Conservation (phyloP, 2,113 vertebrate genomes). For the Xiphorhynchus elegans region DNA sequence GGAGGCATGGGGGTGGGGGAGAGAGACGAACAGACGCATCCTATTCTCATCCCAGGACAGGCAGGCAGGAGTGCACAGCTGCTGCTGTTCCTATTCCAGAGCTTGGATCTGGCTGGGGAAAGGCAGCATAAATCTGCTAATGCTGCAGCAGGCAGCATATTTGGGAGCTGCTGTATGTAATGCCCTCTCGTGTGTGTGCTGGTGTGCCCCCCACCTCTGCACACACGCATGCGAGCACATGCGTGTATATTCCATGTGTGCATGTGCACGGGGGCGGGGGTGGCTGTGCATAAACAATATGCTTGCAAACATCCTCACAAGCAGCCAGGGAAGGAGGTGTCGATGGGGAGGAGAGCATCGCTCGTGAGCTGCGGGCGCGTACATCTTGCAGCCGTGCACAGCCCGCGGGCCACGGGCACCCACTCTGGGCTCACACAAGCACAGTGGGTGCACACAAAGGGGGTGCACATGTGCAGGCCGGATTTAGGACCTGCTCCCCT, state of each 20-base stretch:
- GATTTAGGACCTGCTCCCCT: background rate
- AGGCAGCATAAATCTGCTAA: slow-evolving; percentile 50
- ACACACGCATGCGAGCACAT: background rate
- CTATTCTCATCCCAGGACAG: slow-evolving; percentile 53
- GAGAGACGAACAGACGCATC: slow-evolving; percentile 12
- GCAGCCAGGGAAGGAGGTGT: background rate
- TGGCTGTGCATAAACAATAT: background rate
- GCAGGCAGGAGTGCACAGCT: slow-evolving; percentile 27
- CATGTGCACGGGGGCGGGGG: background rate
- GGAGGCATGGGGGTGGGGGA: background rate
- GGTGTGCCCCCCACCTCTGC: background rate
- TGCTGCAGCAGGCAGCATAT: slow-evolving; percentile 42
- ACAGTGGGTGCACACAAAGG: background rate
- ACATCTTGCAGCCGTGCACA: background rate
- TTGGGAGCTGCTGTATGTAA: slow-evolving; percentile 10
- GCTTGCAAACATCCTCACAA: background rate
- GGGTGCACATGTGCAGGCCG: background rate
- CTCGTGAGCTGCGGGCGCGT: background rate
- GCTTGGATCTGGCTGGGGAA: slow-evolving; percentile 19
- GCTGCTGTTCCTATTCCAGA: slow-evolving; percentile 33
- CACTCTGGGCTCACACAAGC: background rate
- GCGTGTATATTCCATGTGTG: background rate
- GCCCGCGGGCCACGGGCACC: background rate
- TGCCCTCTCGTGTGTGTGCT: background rate
- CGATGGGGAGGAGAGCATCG: background rate